These are phyloP conservation scores for Python bivittatus DNA, from an alignment of 2,113 vertebrate species.

Conservation along the genomic window DNA sequence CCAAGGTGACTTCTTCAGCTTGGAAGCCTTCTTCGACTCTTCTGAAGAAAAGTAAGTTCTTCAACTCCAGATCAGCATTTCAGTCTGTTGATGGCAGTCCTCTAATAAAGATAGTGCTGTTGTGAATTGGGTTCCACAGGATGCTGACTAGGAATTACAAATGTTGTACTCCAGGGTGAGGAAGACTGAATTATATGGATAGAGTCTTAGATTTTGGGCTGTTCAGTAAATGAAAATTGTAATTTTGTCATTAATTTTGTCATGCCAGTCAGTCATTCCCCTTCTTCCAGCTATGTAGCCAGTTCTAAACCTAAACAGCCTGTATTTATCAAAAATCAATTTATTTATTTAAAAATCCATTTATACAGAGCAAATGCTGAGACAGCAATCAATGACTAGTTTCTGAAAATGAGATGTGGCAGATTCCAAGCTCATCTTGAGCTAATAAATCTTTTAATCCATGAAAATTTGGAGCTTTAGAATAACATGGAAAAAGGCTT, in stretches of 20 bases:
- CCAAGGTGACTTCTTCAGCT: too few relatives aligned
- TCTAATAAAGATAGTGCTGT: too few relatives aligned
- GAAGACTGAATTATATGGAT: too few relatives aligned
- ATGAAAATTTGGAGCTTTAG: not conserved
- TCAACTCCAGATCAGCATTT: too few relatives aligned
- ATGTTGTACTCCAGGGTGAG: too few relatives aligned
- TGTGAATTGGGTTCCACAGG: too few relatives aligned
- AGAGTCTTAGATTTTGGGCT: too few relatives aligned
- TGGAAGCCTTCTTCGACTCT: too few relatives aligned
- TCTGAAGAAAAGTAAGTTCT: too few relatives aligned
- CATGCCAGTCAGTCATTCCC: not conserved
- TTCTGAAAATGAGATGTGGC: not conserved
- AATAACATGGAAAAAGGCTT: not conserved
- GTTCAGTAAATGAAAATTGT: constrained; percentile 9
- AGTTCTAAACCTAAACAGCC: not conserved
- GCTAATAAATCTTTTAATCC: not conserved
- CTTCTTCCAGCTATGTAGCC: not conserved
- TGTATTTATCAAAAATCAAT: not conserved
- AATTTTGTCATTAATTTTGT: constrained; percentile 3
- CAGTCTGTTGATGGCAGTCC: too few relatives aligned
- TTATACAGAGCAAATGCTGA: not conserved
- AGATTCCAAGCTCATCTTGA: not conserved
- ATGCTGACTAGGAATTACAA: too few relatives aligned
- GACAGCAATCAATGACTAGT: not conserved
- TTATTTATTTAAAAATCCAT: not conserved